phyloP scores from a whole-genome alignment of 1,140 invertebrate species.

The Tetranychus urticae region DNA sequence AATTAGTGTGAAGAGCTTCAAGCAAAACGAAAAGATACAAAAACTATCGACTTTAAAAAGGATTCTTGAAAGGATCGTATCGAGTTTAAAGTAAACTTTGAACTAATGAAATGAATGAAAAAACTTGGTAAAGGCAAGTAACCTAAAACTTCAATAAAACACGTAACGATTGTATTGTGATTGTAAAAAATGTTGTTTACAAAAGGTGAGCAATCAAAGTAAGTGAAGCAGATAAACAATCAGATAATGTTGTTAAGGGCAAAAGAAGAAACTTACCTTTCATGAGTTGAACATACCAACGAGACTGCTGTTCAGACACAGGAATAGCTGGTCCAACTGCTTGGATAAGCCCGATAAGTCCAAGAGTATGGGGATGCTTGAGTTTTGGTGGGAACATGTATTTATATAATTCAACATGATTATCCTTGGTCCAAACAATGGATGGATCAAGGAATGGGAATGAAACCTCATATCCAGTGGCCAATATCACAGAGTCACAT shows the following conservation, averaged over 20 bases:
- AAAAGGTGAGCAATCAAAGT: too few relatives aligned
- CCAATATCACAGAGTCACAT: conserved; percentile 20
- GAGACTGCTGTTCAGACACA: conserved; percentile 27
- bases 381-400: conserved; percentile 23
- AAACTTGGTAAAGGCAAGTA: too few relatives aligned
- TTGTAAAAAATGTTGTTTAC: too few relatives aligned
- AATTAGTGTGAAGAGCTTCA: too few relatives aligned
- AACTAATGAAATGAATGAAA: too few relatives aligned
- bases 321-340: conserved; percentile 27
- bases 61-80: too few relatives aligned
- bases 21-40: too few relatives aligned
- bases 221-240: not conserved
- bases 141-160: too few relatives aligned
- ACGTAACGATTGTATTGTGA: too few relatives aligned
- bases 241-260: not conserved
- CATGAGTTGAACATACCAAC: conserved; percentile 19
- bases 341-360: conserved; percentile 28
- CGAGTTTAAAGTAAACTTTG: too few relatives aligned
- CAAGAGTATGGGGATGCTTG: conserved; percentile 18
- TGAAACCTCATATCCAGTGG: conserved; percentile 22
- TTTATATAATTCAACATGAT: conserved; percentile 24
- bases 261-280: not conserved
- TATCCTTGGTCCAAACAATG: conserved; percentile 15
- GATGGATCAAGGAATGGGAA: conserved; percentile 21
- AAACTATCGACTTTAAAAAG: too few relatives aligned